phyloP scores from a whole-genome alignment of 1,140 invertebrate species.

The Drosophila jambulina region DNA sequence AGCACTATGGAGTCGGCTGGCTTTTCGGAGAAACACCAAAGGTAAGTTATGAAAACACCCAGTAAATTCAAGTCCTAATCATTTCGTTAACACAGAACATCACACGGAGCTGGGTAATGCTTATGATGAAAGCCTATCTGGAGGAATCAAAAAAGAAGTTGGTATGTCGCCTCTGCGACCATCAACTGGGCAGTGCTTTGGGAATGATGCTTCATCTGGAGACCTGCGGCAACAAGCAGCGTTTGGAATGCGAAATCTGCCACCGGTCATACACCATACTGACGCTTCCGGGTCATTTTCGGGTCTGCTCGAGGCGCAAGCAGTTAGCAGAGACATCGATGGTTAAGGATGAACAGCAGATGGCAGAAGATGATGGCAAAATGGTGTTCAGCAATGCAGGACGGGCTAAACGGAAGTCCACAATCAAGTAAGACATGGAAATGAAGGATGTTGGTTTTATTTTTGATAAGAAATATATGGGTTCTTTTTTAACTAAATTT shows the following conservation, averaged over 20 bases:
- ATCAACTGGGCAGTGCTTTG: conserved; percentile 49
- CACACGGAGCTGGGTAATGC: conserved; percentile 32
- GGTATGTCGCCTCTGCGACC: conserved; percentile 63
- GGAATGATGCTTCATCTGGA: conserved; percentile 71
- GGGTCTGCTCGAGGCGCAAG: conserved; percentile 35
- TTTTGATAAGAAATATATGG: not conserved
- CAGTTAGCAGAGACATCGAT: not conserved
- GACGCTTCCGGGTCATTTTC: conserved; percentile 29
- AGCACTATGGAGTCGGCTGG: conserved; percentile 81
- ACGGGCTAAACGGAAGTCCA: conserved; percentile 64
- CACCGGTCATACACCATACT: conserved; percentile 42
- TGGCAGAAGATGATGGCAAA: not conserved
- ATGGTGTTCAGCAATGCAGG: conserved; percentile 67
- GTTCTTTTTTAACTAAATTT: not conserved
- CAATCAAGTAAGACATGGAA: conserved; percentile 57
- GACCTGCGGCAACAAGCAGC: conserved; percentile 51
- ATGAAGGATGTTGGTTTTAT: too few relatives aligned
- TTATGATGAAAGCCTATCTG: conserved; percentile 42
- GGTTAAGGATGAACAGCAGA: not conserved
- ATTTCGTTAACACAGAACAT: conserved; percentile 1
- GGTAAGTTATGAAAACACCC: not conserved
- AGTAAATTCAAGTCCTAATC: not conserved
- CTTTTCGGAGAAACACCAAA: conserved; percentile 12
- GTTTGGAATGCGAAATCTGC: conserved; percentile 56
- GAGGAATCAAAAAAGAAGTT: conserved; percentile 25